Conservation (phyloP, 2,797 vertebrate genomes). For the Microctenopoma steveboyesi region DNA sequence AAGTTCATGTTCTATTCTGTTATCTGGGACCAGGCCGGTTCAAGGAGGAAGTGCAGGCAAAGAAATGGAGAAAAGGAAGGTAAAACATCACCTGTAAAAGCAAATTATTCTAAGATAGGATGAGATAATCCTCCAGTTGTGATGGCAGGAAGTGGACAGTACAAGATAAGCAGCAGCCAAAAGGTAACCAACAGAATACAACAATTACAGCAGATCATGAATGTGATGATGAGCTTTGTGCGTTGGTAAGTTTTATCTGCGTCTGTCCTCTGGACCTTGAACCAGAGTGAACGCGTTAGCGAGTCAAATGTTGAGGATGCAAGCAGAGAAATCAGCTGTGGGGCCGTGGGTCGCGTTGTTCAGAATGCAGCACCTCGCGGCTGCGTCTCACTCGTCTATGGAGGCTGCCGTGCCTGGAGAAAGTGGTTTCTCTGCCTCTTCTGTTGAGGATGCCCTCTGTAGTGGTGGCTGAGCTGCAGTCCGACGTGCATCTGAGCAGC, state of each 20-base stretch:
- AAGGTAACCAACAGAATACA: too few relatives aligned
- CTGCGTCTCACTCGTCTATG: not conserved
- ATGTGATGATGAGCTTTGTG: too few relatives aligned
- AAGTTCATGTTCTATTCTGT: not conserved
- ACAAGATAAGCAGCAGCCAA: too few relatives aligned
- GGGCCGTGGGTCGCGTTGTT: conserved; percentile 25
- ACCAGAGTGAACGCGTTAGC: not conserved
- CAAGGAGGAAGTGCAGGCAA: too few relatives aligned
- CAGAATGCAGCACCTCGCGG: conserved; percentile 31
- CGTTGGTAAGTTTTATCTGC: not conserved
- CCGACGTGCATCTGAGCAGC: not conserved
- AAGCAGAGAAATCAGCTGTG: conserved; percentile 21
- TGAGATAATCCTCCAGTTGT: too few relatives aligned
- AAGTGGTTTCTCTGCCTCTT: conserved; percentile 26
- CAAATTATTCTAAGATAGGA: too few relatives aligned
- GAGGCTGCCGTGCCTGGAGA: not conserved
- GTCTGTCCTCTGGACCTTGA: not conserved
- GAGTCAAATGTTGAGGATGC: conserved; percentile 10
- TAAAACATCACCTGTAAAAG: too few relatives aligned
- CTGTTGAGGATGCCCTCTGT: conserved; percentile 2
- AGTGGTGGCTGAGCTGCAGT: not conserved
- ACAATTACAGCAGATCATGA: too few relatives aligned
- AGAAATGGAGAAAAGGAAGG: too few relatives aligned
- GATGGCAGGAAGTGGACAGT: too few relatives aligned
- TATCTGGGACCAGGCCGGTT: too few relatives aligned